phyloP scores from a whole-genome alignment of 2,113 vertebrate genomes.

The Gobiocypris rarus region DNA sequence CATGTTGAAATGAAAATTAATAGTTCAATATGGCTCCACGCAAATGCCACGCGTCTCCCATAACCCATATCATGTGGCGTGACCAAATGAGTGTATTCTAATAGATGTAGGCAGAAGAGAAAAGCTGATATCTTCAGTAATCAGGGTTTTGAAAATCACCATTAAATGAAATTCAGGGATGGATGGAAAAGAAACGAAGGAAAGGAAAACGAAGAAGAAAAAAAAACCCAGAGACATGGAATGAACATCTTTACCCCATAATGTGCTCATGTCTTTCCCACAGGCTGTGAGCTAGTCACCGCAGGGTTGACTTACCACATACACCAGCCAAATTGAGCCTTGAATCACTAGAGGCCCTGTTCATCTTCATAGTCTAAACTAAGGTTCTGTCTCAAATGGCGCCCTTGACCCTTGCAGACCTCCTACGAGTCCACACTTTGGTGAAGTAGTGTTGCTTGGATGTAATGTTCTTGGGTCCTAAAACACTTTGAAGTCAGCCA shows the following conservation, averaged over 20 bases:
- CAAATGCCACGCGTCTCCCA: conserved; percentile 70
- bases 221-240: conserved; percentile 52
- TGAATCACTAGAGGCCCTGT: not conserved
- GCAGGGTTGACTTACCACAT: conserved; percentile 56
- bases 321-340: not conserved
- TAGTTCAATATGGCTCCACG: conserved; percentile 74
- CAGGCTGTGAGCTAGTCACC: conserved; percentile 21
- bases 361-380: conserved; percentile 8
- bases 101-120: conserved; percentile 64
- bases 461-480: not conserved
- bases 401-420: not conserved
- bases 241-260: conserved; percentile 44
- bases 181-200: conserved; percentile 28
- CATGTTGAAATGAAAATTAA: conserved; percentile 82
- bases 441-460: not conserved
- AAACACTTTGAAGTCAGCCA: not conserved
- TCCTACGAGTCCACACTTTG: not conserved
- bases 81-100: conserved; percentile 77
- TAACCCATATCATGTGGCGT: conserved; percentile 79
- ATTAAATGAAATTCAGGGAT: conserved; percentile 57
- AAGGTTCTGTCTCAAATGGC: not conserved
- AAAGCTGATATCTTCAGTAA: conserved; percentile 78
- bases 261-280: not conserved
- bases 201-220: conserved; percentile 45
- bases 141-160: conserved; percentile 73